Evolutionary conservation across 1,140 invertebrate genomes (phyloP), one percentile per base, ranked within the genome.

Genomic region (Bombus affinis): DNA sequence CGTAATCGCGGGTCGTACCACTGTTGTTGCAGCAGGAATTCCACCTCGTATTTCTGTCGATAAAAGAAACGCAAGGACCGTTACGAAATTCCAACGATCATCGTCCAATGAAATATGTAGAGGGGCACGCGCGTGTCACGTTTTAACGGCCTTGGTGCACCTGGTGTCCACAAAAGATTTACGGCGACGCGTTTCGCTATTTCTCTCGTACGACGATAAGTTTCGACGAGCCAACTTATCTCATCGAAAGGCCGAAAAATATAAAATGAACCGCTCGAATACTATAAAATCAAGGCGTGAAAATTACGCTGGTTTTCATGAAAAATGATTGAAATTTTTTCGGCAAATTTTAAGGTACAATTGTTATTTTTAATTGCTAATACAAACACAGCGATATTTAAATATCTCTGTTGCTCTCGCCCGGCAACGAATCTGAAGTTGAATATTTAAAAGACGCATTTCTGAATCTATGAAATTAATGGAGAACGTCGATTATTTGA

Each of bases 41-140:
- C 98, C 89, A 98, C 98, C 95, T 99, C 98, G 95, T 99, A 99
- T 98, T 98, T 98, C 98, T 98, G 96, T n/a, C 47, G 47, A 76
- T 15, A 12, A 1, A 28, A 53, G 8, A 47, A 18, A 71, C n/a
- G 32, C 18, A 42, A 28, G 53, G 28, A 28, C n/a, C 72, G 72
- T 74, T 74, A 42, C 13, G 9, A 35, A 35, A 15, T 25, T 32
- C 4, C 9, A 53, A 22, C 35, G 10, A n/a, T 28, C 10, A 12
- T 62, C 59, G 59, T 13, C 18, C 1, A 70, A 18, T 3, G n/a
- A 37, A 71, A 71, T 42, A 22, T 53, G 6, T 22, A 12, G 10
- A 71, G 9, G 9, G 70, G 39, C 6, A 42, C 66, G 66, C 3
- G n/a, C n/a, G 9, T 22, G n/a, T 13, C 10, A 22, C 18, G 28